These are phyloP conservation scores for Cenopis cana DNA, from an alignment of 2,888 invertebrate species.

Conservation along the genomic window DNA sequence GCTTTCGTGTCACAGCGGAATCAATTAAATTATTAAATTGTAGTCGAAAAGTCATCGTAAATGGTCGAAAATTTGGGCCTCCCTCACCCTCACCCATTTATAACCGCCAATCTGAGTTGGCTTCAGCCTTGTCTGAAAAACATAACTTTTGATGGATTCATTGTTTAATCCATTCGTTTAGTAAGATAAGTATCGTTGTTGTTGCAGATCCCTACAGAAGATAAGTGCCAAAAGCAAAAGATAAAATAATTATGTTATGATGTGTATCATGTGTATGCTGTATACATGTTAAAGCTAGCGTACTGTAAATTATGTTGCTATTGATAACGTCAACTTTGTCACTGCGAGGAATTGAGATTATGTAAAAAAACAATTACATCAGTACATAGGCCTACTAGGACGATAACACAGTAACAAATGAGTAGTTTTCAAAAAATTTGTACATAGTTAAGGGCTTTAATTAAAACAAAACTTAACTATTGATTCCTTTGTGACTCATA, in stretches of 20 bases:
- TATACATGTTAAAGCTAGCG: conserved; percentile 16
- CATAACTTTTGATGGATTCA: not conserved
- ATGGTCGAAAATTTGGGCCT: not conserved
- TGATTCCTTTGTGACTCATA: too few species aligned
- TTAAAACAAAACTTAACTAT: too few species aligned
- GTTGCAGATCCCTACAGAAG: conserved; percentile 16
- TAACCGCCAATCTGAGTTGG: not conserved
- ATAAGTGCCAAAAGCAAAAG: conserved; percentile 32
- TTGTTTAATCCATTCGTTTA: conserved; percentile 16
- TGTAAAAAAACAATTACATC: not conserved
- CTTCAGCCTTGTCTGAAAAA: conserved; percentile 1
- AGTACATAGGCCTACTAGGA: conserved; percentile 70
- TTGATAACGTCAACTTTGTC: not conserved
- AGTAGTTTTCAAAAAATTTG: too few species aligned
- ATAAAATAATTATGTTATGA: conserved; percentile 8
- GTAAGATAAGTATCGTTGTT: conserved; percentile 2
- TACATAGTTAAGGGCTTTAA: too few species aligned
- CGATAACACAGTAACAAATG: conserved; percentile 59
- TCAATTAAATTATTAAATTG: too few species aligned
- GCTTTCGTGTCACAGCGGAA: too few species aligned
- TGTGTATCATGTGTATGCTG: conserved; percentile 2
- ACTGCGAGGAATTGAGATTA: conserved; percentile 13
- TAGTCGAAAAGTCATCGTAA: too few species aligned
- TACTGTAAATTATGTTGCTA: conserved; percentile 14
- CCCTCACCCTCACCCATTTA: not conserved